phyloP scores from a whole-genome alignment of 2,797 vertebrate genomes.

The Glyptemys insculpta region DNA sequence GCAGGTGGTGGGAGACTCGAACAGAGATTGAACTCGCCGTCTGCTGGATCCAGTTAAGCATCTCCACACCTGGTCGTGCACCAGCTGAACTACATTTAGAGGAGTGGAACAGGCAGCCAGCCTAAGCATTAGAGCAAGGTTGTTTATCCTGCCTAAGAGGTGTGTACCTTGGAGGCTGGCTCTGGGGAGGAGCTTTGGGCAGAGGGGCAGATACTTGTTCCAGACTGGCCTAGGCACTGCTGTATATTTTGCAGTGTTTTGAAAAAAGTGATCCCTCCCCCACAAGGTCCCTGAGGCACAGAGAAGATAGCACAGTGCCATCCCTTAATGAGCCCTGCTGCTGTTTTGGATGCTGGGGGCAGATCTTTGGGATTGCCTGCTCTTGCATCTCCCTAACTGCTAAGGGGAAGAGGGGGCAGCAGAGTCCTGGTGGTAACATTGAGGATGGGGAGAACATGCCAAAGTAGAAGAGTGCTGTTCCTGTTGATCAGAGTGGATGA shows the following conservation, averaged over 20 bases:
- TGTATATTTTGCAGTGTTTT: not conserved
- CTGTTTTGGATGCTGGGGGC: constrained; percentile 12
- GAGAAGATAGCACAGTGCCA: too few species aligned
- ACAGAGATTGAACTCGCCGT: not conserved
- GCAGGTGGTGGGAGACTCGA: not conserved
- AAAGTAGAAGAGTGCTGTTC: not conserved
- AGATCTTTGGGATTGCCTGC: not conserved
- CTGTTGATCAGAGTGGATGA: rapidly evolving
- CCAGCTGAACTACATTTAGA: not conserved
- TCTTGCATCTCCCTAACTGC: not conserved
- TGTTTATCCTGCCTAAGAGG: not conserved
- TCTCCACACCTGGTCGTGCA: not conserved
- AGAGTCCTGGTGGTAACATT: not conserved
- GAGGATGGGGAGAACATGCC: not conserved
- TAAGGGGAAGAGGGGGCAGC: constrained; percentile 9
- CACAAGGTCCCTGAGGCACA: too few species aligned
- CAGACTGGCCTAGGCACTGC: not conserved
- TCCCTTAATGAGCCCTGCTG: not conserved
- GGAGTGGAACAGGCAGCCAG: not conserved
- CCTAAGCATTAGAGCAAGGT: not conserved
- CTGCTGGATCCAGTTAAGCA: not conserved
- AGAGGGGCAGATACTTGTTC: not conserved
- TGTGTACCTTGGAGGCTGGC: not conserved
- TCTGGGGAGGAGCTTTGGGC: not conserved
- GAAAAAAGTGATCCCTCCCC: not conserved